Percentiles rank a stretch among this genome's conserved stretches.
Evolutionary conservation across 2,113 vertebrate genomes (phyloP).

Genomic region (Amblyopsis rosae): DNA sequence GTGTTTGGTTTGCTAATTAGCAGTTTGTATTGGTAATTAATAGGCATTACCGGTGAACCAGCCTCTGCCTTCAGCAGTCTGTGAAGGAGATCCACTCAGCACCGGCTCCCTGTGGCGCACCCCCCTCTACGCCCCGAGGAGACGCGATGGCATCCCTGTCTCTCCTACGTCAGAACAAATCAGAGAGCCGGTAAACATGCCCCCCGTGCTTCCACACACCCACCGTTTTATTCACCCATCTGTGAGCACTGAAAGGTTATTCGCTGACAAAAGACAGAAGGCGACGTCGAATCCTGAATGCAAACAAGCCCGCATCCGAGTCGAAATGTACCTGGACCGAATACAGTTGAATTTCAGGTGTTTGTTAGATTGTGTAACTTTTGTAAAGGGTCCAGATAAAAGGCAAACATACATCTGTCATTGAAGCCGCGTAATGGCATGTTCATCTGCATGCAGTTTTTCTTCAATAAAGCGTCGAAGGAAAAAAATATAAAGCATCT

Average conservation of each 20-base stretch:
- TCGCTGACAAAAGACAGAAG: not conserved
- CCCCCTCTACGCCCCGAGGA: conserved; percentile 30
- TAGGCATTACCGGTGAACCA: conserved; percentile 74
- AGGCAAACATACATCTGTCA: too few relatives aligned
- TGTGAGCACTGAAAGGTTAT: not conserved
- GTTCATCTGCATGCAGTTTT: too few relatives aligned
- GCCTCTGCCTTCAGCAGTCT: conserved; percentile 59
- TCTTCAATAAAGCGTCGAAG: too few relatives aligned
- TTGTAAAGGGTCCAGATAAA: too few relatives aligned
- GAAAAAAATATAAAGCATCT: too few relatives aligned
- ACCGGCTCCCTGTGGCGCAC: conserved; percentile 32
- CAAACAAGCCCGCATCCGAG: not conserved
- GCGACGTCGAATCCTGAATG: conserved; percentile 1
- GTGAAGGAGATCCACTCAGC: conserved; percentile 67
- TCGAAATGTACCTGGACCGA: too few relatives aligned
- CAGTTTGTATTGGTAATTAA: conserved; percentile 78
- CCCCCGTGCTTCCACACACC: not conserved
- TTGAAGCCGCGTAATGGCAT: too few relatives aligned
- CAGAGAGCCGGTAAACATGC: conserved; percentile 5
- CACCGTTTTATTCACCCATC: not conserved
- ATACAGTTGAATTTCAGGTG: too few relatives aligned
- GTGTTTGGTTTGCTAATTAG: conserved; percentile 77
- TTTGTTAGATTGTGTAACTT: too few relatives aligned
- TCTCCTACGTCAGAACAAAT: not conserved
- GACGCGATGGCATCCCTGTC: conserved; percentile 9